Evolutionary conservation across 2,888 invertebrate species (phyloP).

Genomic region (Sialis lutaria): DNA sequence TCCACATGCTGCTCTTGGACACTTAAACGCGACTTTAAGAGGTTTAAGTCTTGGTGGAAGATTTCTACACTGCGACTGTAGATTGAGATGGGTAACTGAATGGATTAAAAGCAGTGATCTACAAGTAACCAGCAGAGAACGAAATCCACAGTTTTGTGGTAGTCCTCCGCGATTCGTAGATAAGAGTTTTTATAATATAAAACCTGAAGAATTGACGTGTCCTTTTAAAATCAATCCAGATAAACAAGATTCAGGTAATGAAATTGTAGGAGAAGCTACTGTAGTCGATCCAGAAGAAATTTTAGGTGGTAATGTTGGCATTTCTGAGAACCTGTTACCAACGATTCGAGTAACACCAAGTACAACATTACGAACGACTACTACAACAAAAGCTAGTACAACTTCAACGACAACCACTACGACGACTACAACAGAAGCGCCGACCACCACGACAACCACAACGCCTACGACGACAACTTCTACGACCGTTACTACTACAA

Average conservation of each 20-base stretch:
- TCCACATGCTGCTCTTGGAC: slow-evolving; percentile 57
- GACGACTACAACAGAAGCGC: slow-evolving; percentile 16
- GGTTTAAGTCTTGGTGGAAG: slow-evolving; percentile 78
- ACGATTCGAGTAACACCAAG: slow-evolving; percentile 18
- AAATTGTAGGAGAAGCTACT: slow-evolving; percentile 34
- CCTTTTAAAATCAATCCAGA: slow-evolving; percentile 19
- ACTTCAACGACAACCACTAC: slow-evolving; percentile 15
- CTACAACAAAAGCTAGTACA: slow-evolving; percentile 17
- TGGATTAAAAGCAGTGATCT: slow-evolving; percentile 79
- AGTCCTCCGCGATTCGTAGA: slow-evolving; percentile 64
- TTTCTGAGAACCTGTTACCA: slow-evolving; percentile 23
- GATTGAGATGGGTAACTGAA: slow-evolving; percentile 72
- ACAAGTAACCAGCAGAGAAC: slow-evolving; percentile 81
- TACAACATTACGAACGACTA: slow-evolving; percentile 15
- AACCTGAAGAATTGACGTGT: slow-evolving; percentile 55
- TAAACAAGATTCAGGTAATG: slow-evolving; percentile 20
- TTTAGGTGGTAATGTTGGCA: slow-evolving; percentile 16
- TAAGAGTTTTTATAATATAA: slow-evolving; percentile 72
- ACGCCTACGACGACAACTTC: slow-evolving; percentile 15
- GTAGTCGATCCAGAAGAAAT: slow-evolving; percentile 31
- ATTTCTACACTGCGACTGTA: slow-evolving; percentile 77
- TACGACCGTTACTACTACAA: slow-evolving; percentile 4
- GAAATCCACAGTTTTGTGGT: slow-evolving; percentile 86
- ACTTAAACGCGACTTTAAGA: slow-evolving; percentile 64
- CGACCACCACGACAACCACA: slow-evolving; percentile 20